These are phyloP conservation scores for Rutilus rutilus DNA, from an alignment of 2,113 vertebrate genomes.

Conservation along the genomic window DNA sequence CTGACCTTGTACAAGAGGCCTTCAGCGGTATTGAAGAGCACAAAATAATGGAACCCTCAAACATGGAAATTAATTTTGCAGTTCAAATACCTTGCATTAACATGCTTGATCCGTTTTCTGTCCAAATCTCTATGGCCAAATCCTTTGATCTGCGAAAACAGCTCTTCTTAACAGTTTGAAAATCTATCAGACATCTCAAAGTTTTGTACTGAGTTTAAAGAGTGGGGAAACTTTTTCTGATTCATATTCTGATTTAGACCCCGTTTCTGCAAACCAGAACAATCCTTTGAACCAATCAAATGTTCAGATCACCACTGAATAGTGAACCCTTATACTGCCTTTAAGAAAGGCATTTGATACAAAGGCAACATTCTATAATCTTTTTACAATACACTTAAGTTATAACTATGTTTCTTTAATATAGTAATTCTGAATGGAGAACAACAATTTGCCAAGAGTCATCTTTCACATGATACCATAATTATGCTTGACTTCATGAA, in stretches of 20 bases:
- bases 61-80: constrained; percentile 12
- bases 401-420: no score
- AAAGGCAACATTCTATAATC: no score
- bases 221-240: background rate
- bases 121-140: constrained; percentile 5
- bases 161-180: background rate
- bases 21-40: background rate
- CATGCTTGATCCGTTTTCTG: background rate
- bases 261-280: background rate
- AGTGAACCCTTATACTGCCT: background rate
- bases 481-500: background rate
- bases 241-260: background rate
- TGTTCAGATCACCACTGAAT: background rate
- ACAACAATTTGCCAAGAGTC: background rate
- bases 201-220: constrained; percentile 1
- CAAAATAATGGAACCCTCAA: constrained; percentile 23
- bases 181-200: constrained; percentile 6
- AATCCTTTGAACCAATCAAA: background rate
- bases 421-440: background rate
- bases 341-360: background rate
- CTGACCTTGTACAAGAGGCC: constrained; percentile 28
- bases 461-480: background rate
- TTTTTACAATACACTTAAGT: no score
- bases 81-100: constrained; percentile 16
- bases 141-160: constrained; percentile 17